Conservation (phyloP, 2,888 invertebrate genomes). For the Drosophila lacicola region DNA sequence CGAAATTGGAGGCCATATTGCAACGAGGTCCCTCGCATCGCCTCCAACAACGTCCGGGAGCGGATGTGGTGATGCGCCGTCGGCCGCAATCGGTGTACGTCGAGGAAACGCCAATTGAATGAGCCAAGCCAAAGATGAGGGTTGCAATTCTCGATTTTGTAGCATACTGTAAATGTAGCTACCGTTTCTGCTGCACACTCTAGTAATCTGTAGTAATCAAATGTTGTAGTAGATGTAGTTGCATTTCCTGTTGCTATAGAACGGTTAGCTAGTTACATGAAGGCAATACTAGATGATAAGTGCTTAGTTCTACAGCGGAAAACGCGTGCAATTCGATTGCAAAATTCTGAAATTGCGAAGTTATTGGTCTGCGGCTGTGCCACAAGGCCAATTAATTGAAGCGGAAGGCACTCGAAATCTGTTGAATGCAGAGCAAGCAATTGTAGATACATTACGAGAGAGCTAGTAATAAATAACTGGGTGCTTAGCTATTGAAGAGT, state of each 20-base stretch:
- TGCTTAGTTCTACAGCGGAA: slow-evolving; percentile 26
- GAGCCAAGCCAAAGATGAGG: slow-evolving; percentile 34
- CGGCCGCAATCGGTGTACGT: slow-evolving; percentile 72
- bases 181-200: slow-evolving; percentile 10
- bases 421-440: slow-evolving; percentile 7
- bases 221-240: slow-evolving; percentile 48
- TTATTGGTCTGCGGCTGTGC: not conserved
- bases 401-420: slow-evolving; percentile 18
- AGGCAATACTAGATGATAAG: slow-evolving; percentile 70
- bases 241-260: slow-evolving; percentile 18
- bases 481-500: too few relatives aligned
- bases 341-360: slow-evolving; percentile 34
- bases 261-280: slow-evolving; percentile 48
- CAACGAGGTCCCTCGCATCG: slow-evolving; percentile 81
- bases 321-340: slow-evolving; percentile 50
- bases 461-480: too few relatives aligned
- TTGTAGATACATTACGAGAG: not conserved
- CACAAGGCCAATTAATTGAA: slow-evolving; percentile 31
- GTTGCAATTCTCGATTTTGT: slow-evolving; percentile 39
- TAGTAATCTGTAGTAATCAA: slow-evolving; percentile 58
- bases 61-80: slow-evolving; percentile 58
- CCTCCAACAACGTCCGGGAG: slow-evolving; percentile 64
- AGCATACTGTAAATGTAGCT: slow-evolving; percentile 45
- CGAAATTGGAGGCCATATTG: slow-evolving; percentile 81
- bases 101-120: slow-evolving; percentile 58